Evolutionary conservation across 2,888 invertebrate genomes (phyloP), one percentile per base, ranked within the genome.

Genomic region (Hyalella azteca): DNA sequence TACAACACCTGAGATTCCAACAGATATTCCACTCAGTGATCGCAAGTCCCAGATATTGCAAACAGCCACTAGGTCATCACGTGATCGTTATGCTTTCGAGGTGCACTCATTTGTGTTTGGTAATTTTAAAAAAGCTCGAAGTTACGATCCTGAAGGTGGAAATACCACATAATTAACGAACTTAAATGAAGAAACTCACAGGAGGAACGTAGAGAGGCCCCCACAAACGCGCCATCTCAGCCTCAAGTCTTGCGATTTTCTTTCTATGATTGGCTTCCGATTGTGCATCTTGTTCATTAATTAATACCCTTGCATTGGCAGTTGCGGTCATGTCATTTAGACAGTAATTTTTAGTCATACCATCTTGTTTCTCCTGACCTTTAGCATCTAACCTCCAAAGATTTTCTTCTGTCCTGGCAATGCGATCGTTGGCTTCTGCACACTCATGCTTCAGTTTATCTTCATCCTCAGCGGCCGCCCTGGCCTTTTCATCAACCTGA

Each of bases 181-280:
- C n/a, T n/a, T n/a, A n/a, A n/a, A n/a, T n/a, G n/a, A n/a, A n/a
- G n/a, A n/a, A 66, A 75, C 81, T 81, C 41, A 83, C 83, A 19
- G 83, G 83, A 39, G 83, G 83, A 39, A 78, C 79, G 73, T 83
- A 83, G 22, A 80, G 79, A 0, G 80, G 79, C 22, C 80, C 79
- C 83, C 83, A 83, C 11, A 83, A 78, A 7, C 77, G 77, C 50
- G 80, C 80, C 83, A 83, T 81, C 39, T 83, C 80, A 26, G 79
- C 73, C 60, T 83, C 83, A 19, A 83, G 78, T 9, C 81, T 78
- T 1, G 75, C 77, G 54, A 83, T 83, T 41, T 83, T 81, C 22
- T 60, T 73, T 1, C 81, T 77, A 41, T 81, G 81, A 41, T 81
- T 32, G 4, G 26, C 81, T 36, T 83, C 73, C 26, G 79, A 41